A percentile compares a stretch with the other conserved stretches of the same genome.
These are phyloP conservation scores for Magallana nippona DNA, from an alignment of 2,888 invertebrate species.

Conservation along the genomic window DNA sequence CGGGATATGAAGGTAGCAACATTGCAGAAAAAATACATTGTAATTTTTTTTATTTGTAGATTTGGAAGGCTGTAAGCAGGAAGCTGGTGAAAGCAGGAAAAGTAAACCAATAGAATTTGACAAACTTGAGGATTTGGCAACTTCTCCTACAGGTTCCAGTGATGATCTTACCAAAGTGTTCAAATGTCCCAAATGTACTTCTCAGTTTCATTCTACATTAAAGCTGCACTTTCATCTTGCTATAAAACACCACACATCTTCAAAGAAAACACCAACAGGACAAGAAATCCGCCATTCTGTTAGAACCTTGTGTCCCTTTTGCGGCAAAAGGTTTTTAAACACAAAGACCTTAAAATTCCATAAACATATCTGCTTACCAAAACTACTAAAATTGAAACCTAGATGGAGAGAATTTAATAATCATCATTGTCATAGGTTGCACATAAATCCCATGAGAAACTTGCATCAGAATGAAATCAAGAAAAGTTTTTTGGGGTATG, in stretches of 20 bases:
- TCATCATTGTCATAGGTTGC: neutral
- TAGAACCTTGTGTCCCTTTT: slow-evolving; percentile 10
- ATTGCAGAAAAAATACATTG: too few species aligned
- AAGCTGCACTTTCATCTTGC: slow-evolving; percentile 10
- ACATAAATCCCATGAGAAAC: neutral
- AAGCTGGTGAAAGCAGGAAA: neutral
- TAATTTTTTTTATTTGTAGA: neutral
- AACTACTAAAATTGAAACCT: neutral
- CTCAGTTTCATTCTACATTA: slow-evolving; percentile 21
- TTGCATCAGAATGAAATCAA: neutral
- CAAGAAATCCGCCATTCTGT: neutral
- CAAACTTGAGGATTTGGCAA: neutral
- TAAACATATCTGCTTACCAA: neutral
- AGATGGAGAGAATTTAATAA: neutral
- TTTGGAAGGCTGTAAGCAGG: neutral
- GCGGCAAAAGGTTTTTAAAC: slow-evolving; percentile 2
- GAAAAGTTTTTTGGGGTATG: neutral
- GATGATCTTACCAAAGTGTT: neutral
- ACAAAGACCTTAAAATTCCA: neutral
- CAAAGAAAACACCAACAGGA: neutral
- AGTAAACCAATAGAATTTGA: neutral
- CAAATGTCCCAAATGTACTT: neutral
- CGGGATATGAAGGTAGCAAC: too few species aligned
- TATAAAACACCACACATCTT: neutral
- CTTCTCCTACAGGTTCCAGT: neutral